These are phyloP conservation scores for Selene dorsalis DNA, from an alignment of 2,797 vertebrate genomes.

Conservation along the genomic window DNA sequence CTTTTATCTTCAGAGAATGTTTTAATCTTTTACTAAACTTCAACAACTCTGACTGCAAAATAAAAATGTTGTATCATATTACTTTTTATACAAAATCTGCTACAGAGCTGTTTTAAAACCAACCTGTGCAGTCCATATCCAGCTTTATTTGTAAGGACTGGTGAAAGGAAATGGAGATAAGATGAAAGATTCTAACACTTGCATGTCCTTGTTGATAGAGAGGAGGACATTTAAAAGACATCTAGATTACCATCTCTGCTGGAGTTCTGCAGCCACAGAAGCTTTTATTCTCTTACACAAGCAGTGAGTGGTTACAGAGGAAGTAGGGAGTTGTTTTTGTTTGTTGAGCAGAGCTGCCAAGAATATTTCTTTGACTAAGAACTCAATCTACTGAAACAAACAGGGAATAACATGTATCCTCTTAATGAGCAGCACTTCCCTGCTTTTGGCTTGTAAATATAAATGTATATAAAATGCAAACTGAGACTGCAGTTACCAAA, in stretches of 20 bases:
- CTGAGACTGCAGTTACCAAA: too few species aligned
- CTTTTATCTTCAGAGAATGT: slow-evolving; percentile 43
- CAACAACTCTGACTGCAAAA: slow-evolving; percentile 14
- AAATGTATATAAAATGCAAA: neutral
- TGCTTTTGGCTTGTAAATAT: neutral
- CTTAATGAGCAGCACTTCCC: neutral
- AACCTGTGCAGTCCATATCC: neutral
- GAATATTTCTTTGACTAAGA: neutral
- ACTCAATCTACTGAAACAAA: neutral
- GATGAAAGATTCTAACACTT: neutral
- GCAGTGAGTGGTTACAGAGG: neutral
- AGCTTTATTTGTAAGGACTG: neutral
- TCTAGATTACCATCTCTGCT: slow-evolving; percentile 13
- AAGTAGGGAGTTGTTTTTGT: neutral
- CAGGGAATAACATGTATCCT: neutral
- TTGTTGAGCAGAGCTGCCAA: neutral
- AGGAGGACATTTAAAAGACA: slow-evolving; percentile 16
- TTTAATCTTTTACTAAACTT: slow-evolving; percentile 22
- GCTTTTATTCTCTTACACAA: slow-evolving; percentile 20
- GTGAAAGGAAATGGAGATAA: slow-evolving; percentile 8
- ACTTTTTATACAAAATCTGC: neutral
- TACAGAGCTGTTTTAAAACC: slow-evolving; percentile 3
- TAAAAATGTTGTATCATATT: slow-evolving; percentile 23
- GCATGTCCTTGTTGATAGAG: neutral
- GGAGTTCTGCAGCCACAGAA: slow-evolving; percentile 10